A percentile compares a stretch with the other conserved stretches of the same genome.
Evolutionary conservation across 2,113 vertebrate species (phyloP).

Genomic region (Cyanistes caeruleus): DNA sequence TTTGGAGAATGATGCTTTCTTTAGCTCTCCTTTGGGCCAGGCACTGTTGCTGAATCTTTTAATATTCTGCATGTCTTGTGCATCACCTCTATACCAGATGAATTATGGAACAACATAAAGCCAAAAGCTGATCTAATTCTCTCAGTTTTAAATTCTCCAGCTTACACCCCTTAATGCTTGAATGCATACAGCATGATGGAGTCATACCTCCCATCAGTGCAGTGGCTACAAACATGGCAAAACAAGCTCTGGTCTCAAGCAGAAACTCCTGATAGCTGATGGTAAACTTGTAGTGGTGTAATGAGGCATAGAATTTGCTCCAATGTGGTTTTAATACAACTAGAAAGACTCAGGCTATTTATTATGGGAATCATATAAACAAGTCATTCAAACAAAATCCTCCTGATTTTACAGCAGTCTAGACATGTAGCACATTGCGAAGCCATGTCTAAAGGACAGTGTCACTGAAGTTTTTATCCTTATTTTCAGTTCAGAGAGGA

Average conservation of each 20-base stretch:
- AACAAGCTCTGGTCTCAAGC: background rate
- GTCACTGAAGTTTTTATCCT: constrained; percentile 18
- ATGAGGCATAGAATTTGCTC: constrained; percentile 2
- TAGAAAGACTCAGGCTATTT: constrained; percentile 17
- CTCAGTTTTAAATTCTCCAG: background rate
- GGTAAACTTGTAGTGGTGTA: background rate
- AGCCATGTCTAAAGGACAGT: constrained; percentile 40
- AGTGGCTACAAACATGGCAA: background rate
- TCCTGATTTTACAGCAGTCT: constrained; percentile 51
- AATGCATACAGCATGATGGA: background rate
- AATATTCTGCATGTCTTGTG: background rate
- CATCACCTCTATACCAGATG: background rate
- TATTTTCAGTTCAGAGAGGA: constrained; percentile 56
- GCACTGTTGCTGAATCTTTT: background rate
- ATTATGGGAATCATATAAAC: constrained; percentile 57
- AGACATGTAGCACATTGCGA: constrained; percentile 24
- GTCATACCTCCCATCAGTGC: background rate
- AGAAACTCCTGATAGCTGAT: background rate
- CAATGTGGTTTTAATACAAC: constrained; percentile 53
- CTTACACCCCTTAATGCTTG: background rate
- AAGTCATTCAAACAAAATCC: constrained; percentile 59
- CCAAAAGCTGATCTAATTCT: background rate
- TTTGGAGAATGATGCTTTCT: background rate
- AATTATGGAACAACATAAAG: background rate
- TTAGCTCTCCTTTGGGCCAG: background rate